Evolutionary conservation across 2,888 invertebrate species (phyloP), one percentile per base, ranked within the genome.

Genomic region (Nomada ferruginata): DNA sequence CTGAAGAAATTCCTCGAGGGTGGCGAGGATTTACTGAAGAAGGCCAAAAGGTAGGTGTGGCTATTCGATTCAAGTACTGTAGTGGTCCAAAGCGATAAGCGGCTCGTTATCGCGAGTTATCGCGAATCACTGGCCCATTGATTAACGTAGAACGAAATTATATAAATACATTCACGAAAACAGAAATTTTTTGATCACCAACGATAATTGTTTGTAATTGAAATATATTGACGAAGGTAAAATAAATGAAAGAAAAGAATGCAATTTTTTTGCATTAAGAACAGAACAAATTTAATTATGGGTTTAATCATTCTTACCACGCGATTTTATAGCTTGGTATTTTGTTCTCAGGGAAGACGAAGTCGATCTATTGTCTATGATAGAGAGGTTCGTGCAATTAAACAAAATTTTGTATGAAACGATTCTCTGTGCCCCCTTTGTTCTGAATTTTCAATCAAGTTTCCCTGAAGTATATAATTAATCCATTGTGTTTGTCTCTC

Each of bases 1-100:
- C 89, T 96, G 83, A 94, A 95, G 55, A 94, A 95, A 79, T 95
- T 95, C 86, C 92, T 96, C 59, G 93, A 94, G 55, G 93, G 94
- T 10, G 95, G 95, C 20, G 92, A 94, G 11, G 94, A 93, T 36
- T 90, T 95, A 1, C 86, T 94, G 73, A 94, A 95, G 59, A 95
- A 95, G 88, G 94, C 95, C 0, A 95, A 95, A 93, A 94, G 95
- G 95, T 95, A 94, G 29, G 74, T 7, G 55, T 23, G 44, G 20
- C 47, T 2, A 2, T 9, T 15, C 11, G 13, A 7, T 18, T 13
- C 52, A 53, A 7, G 57, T 44, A 20, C 20, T n/a, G 11, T 18
- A 18, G 52, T 18, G 23, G 69, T 9, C 18, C 29, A 59, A 10
- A 20, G n/a, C 13, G 36, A 36, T 47, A 64, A 18, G 36, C 61